These are phyloP conservation scores for Albula goreensis DNA, from an alignment of 2,113 vertebrate species.

Conservation along the genomic window DNA sequence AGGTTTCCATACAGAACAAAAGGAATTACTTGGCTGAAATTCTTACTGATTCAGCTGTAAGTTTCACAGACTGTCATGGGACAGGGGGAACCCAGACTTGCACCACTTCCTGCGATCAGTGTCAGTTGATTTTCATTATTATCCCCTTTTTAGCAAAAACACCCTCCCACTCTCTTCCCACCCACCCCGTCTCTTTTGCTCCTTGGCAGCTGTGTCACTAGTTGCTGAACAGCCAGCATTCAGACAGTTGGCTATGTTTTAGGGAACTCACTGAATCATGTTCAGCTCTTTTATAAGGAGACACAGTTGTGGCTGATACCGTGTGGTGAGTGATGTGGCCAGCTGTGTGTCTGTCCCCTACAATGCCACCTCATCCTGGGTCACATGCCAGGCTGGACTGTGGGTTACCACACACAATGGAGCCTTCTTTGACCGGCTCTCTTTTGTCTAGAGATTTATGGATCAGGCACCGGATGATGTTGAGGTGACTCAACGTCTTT, in stretches of 20 bases:
- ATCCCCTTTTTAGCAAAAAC: neutral
- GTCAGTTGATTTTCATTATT: neutral
- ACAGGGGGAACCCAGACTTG: constrained; percentile 31
- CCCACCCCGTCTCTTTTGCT: neutral
- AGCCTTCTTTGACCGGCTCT: neutral
- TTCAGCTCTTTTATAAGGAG: neutral
- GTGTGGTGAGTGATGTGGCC: neutral
- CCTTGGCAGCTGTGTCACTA: constrained; percentile 18
- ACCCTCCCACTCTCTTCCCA: neutral
- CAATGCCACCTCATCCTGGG: neutral
- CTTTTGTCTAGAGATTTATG: neutral
- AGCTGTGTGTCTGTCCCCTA: neutral
- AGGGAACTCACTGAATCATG: neutral
- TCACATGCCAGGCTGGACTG: constrained; percentile 16
- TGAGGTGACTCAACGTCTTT: constrained; percentile 14
- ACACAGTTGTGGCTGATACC: neutral
- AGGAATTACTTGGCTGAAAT: constrained; percentile 50
- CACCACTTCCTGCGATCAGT: neutral
- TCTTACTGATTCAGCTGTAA: constrained; percentile 57
- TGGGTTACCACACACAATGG: constrained; percentile 3
- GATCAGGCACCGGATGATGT: neutral
- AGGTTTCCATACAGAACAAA: too few relatives aligned
- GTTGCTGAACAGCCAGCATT: neutral
- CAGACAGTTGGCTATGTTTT: constrained; percentile 28
- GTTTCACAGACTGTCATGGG: constrained; percentile 49